These are phyloP conservation scores for Silurus glanis DNA, from an alignment of 2,113 vertebrate species.

Conservation along the genomic window DNA sequence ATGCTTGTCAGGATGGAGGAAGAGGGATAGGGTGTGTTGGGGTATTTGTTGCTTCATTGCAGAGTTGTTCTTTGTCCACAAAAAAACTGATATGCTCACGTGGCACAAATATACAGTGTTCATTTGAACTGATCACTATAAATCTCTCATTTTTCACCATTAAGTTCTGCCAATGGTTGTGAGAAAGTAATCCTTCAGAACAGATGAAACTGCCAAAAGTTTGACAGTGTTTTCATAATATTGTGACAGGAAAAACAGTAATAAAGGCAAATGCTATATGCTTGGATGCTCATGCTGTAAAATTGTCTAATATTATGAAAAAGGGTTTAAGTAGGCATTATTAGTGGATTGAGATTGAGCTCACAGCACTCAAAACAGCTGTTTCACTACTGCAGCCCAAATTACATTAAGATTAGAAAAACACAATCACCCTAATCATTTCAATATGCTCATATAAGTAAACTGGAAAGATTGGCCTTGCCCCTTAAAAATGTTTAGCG, in stretches of 20 bases:
- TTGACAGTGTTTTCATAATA: constrained; percentile 26
- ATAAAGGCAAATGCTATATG: constrained; percentile 17
- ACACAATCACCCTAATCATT: constrained; percentile 33
- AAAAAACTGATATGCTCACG: constrained; percentile 21
- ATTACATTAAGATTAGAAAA: constrained; percentile 38
- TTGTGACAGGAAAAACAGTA: constrained; percentile 11
- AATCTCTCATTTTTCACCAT: constrained; percentile 34
- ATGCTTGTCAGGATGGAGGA: constrained; percentile 44
- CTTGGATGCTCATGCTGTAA: constrained; percentile 4
- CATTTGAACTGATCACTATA: constrained; percentile 29
- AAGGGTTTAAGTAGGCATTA: constrained; percentile 18
- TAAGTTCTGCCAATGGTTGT: constrained; percentile 34
- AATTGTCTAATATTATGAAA: constrained; percentile 23
- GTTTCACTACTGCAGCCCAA: constrained; percentile 31
- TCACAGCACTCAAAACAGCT: constrained; percentile 29
- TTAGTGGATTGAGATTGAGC: constrained; percentile 27
- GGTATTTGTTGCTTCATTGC: constrained; percentile 36
- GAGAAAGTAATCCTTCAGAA: constrained; percentile 33
- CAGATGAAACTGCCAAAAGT: constrained; percentile 15
- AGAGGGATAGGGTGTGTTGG: constrained; percentile 24
- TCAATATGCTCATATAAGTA: constrained; percentile 40
- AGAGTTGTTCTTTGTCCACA: constrained; percentile 36
- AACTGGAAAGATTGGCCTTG: constrained; percentile 32
- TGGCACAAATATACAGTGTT: constrained; percentile 19
- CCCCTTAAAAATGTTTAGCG: constrained; percentile 29